Percentiles rank a stretch among this genome's conserved stretches.
phyloP scores from a whole-genome alignment of 1,140 invertebrate species.

The Drosophila baimaii region DNA sequence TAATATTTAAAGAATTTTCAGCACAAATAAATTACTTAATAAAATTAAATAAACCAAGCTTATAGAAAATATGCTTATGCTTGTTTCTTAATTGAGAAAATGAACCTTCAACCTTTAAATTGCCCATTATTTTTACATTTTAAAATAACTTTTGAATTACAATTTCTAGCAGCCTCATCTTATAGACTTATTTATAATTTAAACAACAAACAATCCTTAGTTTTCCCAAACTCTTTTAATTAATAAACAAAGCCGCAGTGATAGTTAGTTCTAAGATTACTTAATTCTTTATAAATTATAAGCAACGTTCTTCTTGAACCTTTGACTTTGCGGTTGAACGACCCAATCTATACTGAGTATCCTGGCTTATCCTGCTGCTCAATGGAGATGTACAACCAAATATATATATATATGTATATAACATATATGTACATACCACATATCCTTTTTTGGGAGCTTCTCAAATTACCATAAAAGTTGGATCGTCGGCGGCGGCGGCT shows the following conservation, averaged over 20 bases:
- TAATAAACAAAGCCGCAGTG: too few relatives aligned
- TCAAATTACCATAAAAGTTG: conserved; percentile 52
- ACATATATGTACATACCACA: neutral
- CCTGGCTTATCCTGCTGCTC: conserved; percentile 8
- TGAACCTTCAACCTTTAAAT: too few relatives aligned
- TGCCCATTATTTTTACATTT: too few relatives aligned
- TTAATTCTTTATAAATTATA: neutral
- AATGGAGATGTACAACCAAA: conserved; percentile 12
- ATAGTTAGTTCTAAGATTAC: neutral
- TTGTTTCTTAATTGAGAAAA: too few relatives aligned
- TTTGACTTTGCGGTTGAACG: conserved; percentile 40
- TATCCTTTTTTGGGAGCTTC: conserved; percentile 36
- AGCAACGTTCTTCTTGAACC: neutral
- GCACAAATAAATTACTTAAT: too few relatives aligned
- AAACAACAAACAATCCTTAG: neutral
- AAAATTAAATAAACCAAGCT: too few relatives aligned
- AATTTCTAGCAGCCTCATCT: too few relatives aligned
- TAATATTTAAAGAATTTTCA: too few relatives aligned
- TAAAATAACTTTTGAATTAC: too few relatives aligned
- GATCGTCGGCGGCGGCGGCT: conserved; percentile 15
- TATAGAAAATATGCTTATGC: too few relatives aligned
- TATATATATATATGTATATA: neutral
- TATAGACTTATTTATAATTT: neutral
- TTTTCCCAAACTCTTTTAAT: neutral
- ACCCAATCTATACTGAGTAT: conserved; percentile 23